Conservation (phyloP, 2,888 invertebrate genomes). For the Blomia tropicalis region DNA sequence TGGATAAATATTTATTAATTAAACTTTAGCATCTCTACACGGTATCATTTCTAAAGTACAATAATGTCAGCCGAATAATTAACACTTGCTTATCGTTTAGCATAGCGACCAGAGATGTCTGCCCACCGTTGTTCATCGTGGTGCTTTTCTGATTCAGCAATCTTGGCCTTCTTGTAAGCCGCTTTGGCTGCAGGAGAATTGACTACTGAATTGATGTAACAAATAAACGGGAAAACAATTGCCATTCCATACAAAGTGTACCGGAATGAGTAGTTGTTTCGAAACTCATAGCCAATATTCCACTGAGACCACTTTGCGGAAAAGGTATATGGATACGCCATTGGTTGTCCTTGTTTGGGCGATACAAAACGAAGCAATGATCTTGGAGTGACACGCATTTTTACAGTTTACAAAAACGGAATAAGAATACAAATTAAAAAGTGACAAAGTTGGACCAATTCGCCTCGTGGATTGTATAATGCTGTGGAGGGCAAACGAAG, state of each 20-base stretch:
- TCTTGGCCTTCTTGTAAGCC: constrained; percentile 9
- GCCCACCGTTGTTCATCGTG: constrained; percentile 13
- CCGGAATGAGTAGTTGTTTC: constrained; percentile 11
- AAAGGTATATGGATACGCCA: constrained; percentile 2
- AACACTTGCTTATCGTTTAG: constrained; percentile 7
- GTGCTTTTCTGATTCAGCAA: constrained; percentile 7
- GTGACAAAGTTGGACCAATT: no score
- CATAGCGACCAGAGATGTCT: constrained; percentile 17
- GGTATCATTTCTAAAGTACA: no score
- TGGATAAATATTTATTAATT: no score
- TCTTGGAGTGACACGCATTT: neutral
- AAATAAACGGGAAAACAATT: constrained; percentile 10
- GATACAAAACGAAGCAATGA: neutral
- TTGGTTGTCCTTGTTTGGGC: constrained; percentile 16
- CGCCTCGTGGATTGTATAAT: no score
- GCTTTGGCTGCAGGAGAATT: constrained; percentile 17
- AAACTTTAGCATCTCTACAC: no score
- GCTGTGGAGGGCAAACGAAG: no score
- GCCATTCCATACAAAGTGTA: constrained; percentile 13
- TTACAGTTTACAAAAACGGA: no score
- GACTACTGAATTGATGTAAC: neutral
- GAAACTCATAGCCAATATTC: neutral
- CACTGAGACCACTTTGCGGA: constrained; percentile 1
- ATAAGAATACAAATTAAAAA: no score
- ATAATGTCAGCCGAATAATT: neutral